Base-by-base conservation (phyloP, 2,797 vertebrate species). In the Octomys mimax region DNA sequence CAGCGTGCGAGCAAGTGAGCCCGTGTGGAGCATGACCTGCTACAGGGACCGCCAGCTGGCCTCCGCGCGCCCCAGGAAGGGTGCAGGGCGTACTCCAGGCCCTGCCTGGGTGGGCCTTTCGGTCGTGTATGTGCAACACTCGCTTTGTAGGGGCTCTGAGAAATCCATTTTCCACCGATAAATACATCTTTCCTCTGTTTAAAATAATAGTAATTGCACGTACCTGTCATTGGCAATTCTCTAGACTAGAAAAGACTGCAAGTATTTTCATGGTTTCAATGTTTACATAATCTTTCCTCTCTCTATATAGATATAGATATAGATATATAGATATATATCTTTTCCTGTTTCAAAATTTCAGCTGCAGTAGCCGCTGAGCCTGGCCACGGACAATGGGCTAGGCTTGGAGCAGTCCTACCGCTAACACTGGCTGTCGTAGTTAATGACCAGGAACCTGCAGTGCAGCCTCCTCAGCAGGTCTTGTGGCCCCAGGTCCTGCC, bases 81-180 rank as follows among this genome's bases (percentile, higher is more conserved):
- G 86, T 70, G 59, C 52, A 28, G 0, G 1, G 49, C 46, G 9
- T 57, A 54, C 61, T 64, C 59, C 49, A 10, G 33, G 78, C 52
- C 66, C 77, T 82, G 59, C 39, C 64, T n/a, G 33, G 81, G 71
- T 64, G 36, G 5, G 2, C 13, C 77, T 81, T 87, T 79, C 82
- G 21, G 59, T 73, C 26, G 73, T 19, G 84, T 64, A 86, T 70
- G 89, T 19, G 80, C 64, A 87, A 42, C 39, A 36, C 85, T 84
- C 71, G 28, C 73, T 95, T 91, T 92, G 57, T 77, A 82, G 8
- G 87, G 49, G 28, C 42, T 10, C 87, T 52, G 71, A 87, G 54
- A 82, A 91, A 94, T 31, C 57, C 68, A 64, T 91, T 86, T 92
- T 46, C 82, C 87, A 61, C 79, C 57, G 82, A 90, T 66, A 95